Evolutionary conservation across 2,888 invertebrate genomes (phyloP).

Genomic region (Drosophila niveifrons): DNA sequence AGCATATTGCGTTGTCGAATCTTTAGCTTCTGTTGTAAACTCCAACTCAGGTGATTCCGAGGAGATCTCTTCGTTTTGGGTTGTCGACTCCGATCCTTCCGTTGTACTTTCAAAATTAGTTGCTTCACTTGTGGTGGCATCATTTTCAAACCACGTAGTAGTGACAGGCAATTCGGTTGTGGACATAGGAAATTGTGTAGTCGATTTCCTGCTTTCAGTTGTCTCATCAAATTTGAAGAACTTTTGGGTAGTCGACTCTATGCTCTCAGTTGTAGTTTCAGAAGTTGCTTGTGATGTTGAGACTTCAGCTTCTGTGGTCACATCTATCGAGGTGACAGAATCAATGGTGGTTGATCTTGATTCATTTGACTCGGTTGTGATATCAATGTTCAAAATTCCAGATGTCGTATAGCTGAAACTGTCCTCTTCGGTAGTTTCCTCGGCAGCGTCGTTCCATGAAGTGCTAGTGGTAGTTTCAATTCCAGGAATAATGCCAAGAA

Average conservation of each 20-base stretch:
- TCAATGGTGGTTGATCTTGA: not conserved
- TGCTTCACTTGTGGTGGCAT: not conserved
- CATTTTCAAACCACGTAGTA: not conserved
- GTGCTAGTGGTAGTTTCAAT: constrained; percentile 36
- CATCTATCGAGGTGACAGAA: not conserved
- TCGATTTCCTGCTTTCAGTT: constrained; percentile 3
- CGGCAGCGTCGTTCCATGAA: not conserved
- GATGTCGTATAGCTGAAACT: not conserved
- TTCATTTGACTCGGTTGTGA: not conserved
- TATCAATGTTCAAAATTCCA: not conserved
- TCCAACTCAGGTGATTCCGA: not conserved
- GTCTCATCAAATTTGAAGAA: constrained; percentile 1
- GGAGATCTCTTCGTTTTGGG: not conserved
- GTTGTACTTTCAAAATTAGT: not conserved
- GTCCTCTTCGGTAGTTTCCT: not conserved
- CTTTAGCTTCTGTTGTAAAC: constrained; percentile 9
- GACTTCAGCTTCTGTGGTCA: not conserved
- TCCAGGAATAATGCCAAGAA: constrained; percentile 51
- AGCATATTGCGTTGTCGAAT: constrained; percentile 2
- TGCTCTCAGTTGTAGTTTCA: not conserved
- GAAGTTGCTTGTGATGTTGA: constrained; percentile 1
- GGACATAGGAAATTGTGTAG: not conserved
- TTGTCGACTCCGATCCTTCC: constrained; percentile 2
- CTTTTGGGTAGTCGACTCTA: not conserved
- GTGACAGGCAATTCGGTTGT: not conserved